Conservation (phyloP, 2,113 vertebrate genomes). For the Eptesicus fuscus region DNA sequence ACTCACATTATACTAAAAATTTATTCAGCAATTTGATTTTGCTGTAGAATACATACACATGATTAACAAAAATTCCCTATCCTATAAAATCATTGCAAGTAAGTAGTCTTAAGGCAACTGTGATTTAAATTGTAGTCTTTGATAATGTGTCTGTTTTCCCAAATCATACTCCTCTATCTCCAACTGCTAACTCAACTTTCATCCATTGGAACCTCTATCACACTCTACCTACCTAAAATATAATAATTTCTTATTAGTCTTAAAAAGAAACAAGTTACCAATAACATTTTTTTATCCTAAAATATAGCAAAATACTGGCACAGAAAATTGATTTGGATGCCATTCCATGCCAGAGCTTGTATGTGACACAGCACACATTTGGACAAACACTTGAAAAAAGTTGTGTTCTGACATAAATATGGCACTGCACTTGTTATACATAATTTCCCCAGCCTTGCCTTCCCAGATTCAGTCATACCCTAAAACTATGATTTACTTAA, state of each 20-base stretch:
- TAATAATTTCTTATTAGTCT: neutral
- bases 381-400: neutral
- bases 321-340: neutral
- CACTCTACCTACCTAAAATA: neutral
- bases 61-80: neutral
- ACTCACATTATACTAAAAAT: neutral
- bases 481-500: slow-evolving; percentile 1
- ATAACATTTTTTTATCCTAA: slow-evolving; percentile 3
- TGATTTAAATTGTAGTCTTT: slow-evolving; percentile 11
- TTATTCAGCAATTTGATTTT: neutral
- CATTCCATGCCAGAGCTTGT: neutral
- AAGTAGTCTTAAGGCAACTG: neutral
- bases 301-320: neutral
- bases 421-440: neutral
- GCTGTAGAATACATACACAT: neutral
- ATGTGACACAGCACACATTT: neutral
- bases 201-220: neutral
- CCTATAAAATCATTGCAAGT: neutral
- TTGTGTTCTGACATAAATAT: neutral
- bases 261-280: neutral
- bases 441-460: neutral
- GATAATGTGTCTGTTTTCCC: neutral
- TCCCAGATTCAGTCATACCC: neutral
- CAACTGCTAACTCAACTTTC: neutral
- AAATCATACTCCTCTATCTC: neutral